phyloP scores from a whole-genome alignment of 2,888 invertebrate species.

The Tiliacea citrago region DNA sequence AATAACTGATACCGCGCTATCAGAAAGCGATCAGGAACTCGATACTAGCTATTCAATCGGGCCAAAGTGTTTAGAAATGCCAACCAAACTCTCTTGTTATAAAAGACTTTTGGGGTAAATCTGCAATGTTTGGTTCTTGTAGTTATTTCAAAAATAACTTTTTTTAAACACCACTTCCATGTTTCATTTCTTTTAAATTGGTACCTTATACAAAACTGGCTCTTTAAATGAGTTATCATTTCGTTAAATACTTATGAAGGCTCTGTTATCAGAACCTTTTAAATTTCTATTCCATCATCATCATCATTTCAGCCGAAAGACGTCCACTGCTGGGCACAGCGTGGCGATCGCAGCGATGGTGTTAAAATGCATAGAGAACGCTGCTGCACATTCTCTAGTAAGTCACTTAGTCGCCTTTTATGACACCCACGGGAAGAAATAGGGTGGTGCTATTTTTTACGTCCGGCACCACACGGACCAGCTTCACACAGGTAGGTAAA shows the following conservation, averaged over 20 bases:
- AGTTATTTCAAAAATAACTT: neutral
- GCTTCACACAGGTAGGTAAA: too few relatives aligned
- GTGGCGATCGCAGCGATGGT: too few relatives aligned
- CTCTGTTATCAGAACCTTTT: too few relatives aligned
- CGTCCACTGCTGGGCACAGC: too few relatives aligned
- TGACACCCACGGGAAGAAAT: too few relatives aligned
- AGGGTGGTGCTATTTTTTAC: too few relatives aligned
- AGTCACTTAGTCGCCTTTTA: too few relatives aligned
- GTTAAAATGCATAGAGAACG: too few relatives aligned
- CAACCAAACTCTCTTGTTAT: constrained; percentile 13
- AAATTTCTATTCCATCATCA: too few relatives aligned
- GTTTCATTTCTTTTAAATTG: neutral
- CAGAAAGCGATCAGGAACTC: constrained; percentile 81
- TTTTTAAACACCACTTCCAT: neutral
- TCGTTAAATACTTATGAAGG: neutral
- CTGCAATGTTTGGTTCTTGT: neutral
- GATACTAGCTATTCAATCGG: constrained; percentile 82
- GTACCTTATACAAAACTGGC: neutral
- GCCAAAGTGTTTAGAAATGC: constrained; percentile 73
- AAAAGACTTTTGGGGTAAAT: constrained; percentile 7
- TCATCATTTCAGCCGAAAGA: too few relatives aligned
- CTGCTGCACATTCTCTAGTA: too few relatives aligned
- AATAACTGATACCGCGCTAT: constrained; percentile 83
- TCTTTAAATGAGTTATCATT: neutral
- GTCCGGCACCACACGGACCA: too few relatives aligned